These are phyloP conservation scores for Globodera rostochiensis DNA, from an alignment of 1,140 invertebrate species.

Conservation along the genomic window DNA sequence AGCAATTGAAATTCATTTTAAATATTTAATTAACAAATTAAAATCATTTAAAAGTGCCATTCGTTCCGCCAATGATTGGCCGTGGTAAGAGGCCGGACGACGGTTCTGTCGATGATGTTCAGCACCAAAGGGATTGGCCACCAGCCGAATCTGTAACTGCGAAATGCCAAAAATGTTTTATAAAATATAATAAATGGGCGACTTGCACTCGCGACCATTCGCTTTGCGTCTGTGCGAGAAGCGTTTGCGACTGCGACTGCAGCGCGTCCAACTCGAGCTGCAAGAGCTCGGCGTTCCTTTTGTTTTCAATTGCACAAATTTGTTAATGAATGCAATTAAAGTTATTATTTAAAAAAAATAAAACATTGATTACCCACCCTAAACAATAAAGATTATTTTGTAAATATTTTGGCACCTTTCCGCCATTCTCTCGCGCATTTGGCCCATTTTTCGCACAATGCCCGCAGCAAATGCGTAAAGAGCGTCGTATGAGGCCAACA, in stretches of 20 bases:
- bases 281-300: slow-evolving; percentile 6
- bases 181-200: no score
- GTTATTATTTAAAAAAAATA: no score
- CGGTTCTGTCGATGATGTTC: background rate
- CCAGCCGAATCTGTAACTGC: no score
- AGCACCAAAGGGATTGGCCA: background rate
- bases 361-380: no score
- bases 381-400: background rate
- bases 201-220: background rate
- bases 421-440: slow-evolving; percentile 30
- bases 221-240: slow-evolving; percentile 35
- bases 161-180: no score
- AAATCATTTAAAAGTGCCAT: background rate
- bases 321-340: background rate
- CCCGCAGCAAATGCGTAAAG: slow-evolving; percentile 46
- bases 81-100: slow-evolving; percentile 42
- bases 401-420: slow-evolving; percentile 38
- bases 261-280: slow-evolving; percentile 35
- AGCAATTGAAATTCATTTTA: background rate
- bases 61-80: slow-evolving; percentile 32
- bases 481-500: slow-evolving; percentile 43
- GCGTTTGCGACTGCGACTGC: slow-evolving; percentile 35
- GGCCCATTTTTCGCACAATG: slow-evolving; percentile 43
- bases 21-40: background rate
- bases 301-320: no score